These are phyloP conservation scores for Epinephelus fuscoguttatus DNA, from an alignment of 2,113 vertebrate species.

Conservation along the genomic window DNA sequence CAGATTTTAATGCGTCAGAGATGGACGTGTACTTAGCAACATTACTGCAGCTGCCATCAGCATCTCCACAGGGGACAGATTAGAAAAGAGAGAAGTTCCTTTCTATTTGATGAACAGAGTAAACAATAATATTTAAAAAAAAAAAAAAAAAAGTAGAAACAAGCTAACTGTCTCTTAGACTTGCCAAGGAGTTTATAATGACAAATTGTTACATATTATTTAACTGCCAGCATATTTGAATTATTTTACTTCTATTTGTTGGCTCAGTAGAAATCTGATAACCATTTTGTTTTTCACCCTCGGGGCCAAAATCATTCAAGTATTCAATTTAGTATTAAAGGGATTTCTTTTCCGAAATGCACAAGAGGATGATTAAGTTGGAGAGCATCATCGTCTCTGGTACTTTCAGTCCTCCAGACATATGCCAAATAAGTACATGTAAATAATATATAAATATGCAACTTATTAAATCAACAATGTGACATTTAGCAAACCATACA, in stretches of 20 bases:
- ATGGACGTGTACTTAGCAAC: too few relatives aligned
- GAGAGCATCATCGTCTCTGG: background rate
- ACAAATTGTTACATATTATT: slow-evolving; percentile 20
- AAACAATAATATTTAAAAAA: too few relatives aligned
- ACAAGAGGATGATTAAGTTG: slow-evolving; percentile 1
- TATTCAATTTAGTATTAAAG: background rate
- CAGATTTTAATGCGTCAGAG: too few relatives aligned
- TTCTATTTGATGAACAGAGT: slow-evolving; percentile 20
- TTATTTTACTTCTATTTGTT: background rate
- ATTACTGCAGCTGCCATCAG: too few relatives aligned
- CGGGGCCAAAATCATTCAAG: background rate
- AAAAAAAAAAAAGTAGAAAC: background rate
- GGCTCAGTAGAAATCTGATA: slow-evolving; percentile 6
- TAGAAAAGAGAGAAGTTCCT: slow-evolving; percentile 1
- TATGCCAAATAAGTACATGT: background rate
- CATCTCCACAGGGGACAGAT: background rate
- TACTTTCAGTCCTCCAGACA: background rate
- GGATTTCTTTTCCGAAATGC: background rate
- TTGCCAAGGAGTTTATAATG: slow-evolving; percentile 7
- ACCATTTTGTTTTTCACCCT: slow-evolving; percentile 3
- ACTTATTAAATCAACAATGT: background rate
- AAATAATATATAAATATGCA: background rate
- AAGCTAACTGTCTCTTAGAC: background rate
- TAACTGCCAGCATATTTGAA: background rate
- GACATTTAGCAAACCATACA: too few relatives aligned